These are phyloP conservation scores for Rhynchotus rufescens DNA, from an alignment of 2,797 vertebrate species.

Conservation along the genomic window DNA sequence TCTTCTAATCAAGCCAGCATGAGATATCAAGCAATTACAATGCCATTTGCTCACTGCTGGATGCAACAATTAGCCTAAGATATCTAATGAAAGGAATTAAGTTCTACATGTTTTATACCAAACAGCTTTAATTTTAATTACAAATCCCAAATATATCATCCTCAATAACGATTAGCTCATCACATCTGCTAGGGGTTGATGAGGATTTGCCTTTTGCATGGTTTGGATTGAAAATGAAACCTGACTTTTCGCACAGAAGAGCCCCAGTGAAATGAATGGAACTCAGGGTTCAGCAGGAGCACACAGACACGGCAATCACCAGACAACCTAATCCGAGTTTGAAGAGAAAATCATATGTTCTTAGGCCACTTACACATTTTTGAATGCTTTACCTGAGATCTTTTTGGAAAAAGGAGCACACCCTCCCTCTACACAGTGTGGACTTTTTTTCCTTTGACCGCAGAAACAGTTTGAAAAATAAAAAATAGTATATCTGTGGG, in stretches of 20 bases:
- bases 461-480: neutral
- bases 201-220: conserved; percentile 24
- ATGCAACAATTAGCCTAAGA: conserved; percentile 74
- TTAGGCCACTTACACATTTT: neutral
- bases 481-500: fast-evolving
- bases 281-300: conserved; percentile 13
- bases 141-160: conserved; percentile 73
- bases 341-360: neutral
- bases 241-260: neutral
- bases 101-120: conserved; percentile 65
- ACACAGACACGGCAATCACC: neutral
- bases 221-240: neutral
- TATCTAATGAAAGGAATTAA: conserved; percentile 77
- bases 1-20: conserved; percentile 70
- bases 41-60: conserved; percentile 73
- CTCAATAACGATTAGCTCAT: conserved; percentile 51
- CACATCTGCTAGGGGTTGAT: conserved; percentile 31
- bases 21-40: conserved; percentile 76
- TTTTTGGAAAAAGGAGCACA: neutral
- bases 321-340: neutral
- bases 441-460: neutral
- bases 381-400: neutral
- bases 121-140: conserved; percentile 78
- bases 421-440: neutral
- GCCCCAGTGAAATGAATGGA: neutral